Evolutionary conservation across 1,140 invertebrate species (phyloP), one percentile per base, ranked within the genome.

Genomic region (Mizuhopecten yessoensis): DNA sequence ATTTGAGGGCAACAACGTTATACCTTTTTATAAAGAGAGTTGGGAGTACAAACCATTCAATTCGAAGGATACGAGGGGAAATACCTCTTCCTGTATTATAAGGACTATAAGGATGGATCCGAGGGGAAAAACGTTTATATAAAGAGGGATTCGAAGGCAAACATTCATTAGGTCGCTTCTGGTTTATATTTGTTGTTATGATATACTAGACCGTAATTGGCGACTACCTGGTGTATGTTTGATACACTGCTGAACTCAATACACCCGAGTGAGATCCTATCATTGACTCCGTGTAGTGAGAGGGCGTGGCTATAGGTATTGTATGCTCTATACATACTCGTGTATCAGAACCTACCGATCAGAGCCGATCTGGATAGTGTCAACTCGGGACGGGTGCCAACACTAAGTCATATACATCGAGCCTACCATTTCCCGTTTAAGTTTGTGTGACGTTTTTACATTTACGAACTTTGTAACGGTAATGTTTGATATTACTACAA

Each of bases 281-380:
- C 57, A 29, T 45, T 17, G 17, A 45, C 42, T 45, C 42, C 42
- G 9, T 45, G 10, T 29, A 75, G 57, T 29, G 57, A 75, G 23
- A 75, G 23, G 57, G 57, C 57, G 57, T 75, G 57, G 15, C 57
- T 75, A 29, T 5, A 3, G 57, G 9, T 17, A n/a, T n/a, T 75
- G 57, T 75, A 75, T n/a, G n/a, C n/a, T n/a, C n/a, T n/a, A n/a
- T n/a, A 75, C 57, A 75, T 49, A 49, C 45, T 49, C 57, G n/a
- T 75, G 57, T n/a, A 49, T 49, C 13, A 49, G 20, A 23, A n/a
- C 23, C 57, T 75, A 9, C 57, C n/a, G 57, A 5, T 75, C 57
- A 75, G 23, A 75, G 45, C 17, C 23, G 23, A 75, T n/a, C 5
- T 9, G n/a, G 57, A 5, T 29, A 75, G 57, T 29, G 10, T 17